These are phyloP conservation scores for Opisthocomus hoazin DNA, from an alignment of 2,113 vertebrate species.

Conservation along the genomic window DNA sequence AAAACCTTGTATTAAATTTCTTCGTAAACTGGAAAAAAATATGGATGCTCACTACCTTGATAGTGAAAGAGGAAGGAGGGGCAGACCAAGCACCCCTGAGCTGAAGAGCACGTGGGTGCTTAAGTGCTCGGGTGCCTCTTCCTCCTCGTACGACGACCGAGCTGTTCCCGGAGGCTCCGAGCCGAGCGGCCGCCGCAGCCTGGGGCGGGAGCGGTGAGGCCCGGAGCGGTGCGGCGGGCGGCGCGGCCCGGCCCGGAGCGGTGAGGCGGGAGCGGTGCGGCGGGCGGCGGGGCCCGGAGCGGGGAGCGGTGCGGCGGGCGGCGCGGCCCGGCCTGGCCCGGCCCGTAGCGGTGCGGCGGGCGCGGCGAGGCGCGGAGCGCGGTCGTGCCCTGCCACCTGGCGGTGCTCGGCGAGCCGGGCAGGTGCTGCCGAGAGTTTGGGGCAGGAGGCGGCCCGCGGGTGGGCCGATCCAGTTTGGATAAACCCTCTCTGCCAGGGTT, in stretches of 20 bases:
- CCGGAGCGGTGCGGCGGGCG: no score
- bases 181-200: accelerated
- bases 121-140: accelerated
- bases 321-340: no score
- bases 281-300: no score
- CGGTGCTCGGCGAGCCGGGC: neutral
- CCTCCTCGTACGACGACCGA: accelerated
- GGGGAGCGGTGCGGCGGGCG: no score
- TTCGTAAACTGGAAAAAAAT: neutral
- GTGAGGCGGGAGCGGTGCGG: no score
- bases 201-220: no score
- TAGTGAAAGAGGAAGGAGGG: neutral
- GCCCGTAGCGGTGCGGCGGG: no score
- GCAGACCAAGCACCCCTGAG: neutral
- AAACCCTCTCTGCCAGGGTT: accelerated
- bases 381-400: constrained; percentile 33
- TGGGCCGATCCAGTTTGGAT: accelerated
- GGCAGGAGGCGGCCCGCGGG: accelerated
- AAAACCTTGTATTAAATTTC: neutral
- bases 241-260: no score
- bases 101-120: neutral
- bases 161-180: accelerated
- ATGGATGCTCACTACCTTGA: accelerated
- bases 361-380: neutral
- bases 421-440: neutral